A percentile compares a stretch with the other conserved stretches of the same genome.
Evolutionary conservation across 1,140 invertebrate genomes (phyloP).

Genomic region (Maniola jurtina): DNA sequence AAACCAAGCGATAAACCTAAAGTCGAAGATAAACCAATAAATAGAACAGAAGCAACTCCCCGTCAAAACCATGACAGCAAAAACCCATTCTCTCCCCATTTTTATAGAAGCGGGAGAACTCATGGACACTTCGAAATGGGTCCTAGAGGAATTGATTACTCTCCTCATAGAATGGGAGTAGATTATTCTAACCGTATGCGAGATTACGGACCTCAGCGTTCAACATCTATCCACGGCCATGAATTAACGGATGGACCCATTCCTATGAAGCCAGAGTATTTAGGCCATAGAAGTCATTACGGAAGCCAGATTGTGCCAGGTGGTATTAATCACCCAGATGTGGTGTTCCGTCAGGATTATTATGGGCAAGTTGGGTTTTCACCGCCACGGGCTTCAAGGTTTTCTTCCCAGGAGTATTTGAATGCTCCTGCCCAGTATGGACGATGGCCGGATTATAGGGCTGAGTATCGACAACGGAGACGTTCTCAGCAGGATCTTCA

Average conservation of each 20-base stretch:
- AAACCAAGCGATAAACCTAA: constrained; percentile 36
- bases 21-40: neutral
- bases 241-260: constrained; percentile 67
- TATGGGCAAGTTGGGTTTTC: constrained; percentile 67
- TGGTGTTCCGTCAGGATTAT: constrained; percentile 73
- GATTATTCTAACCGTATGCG: constrained; percentile 66
- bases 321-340: constrained; percentile 69
- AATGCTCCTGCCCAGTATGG: constrained; percentile 66
- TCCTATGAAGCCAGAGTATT: constrained; percentile 63
- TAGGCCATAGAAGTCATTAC: constrained; percentile 60
- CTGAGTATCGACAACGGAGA: constrained; percentile 65
- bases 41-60: constrained; percentile 36
- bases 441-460: constrained; percentile 61
- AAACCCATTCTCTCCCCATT: constrained; percentile 68
- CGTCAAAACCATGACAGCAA: constrained; percentile 53
- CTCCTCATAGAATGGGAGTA: constrained; percentile 67
- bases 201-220: constrained; percentile 68
- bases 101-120: constrained; percentile 53
- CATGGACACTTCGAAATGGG: constrained; percentile 77
- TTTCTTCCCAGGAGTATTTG: constrained; percentile 77
- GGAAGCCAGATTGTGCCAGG: constrained; percentile 65
- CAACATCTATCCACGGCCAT: constrained; percentile 73
- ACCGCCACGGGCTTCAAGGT: constrained; percentile 67
- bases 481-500: constrained; percentile 75
- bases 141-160: constrained; percentile 71